Conservation (phyloP, 2,888 invertebrate species). For the Blastobasis lacticolella region DNA sequence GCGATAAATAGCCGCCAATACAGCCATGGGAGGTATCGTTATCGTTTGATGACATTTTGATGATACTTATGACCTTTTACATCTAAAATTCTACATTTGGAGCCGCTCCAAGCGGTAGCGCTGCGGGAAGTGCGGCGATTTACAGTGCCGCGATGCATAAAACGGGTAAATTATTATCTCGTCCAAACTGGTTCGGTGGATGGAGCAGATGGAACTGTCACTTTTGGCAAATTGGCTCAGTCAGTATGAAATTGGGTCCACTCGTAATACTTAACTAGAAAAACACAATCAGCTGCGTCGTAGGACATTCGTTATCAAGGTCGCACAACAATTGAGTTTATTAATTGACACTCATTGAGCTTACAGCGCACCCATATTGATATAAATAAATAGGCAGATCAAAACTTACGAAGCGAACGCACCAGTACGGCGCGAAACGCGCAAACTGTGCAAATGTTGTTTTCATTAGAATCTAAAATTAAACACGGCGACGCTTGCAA, state of each 20-base stretch:
- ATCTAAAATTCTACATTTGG: slow-evolving; percentile 2
- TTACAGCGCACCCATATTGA: slow-evolving; percentile 22
- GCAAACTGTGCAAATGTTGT: not conserved
- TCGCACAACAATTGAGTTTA: slow-evolving; percentile 39
- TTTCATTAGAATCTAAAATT: not conserved
- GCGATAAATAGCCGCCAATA: slow-evolving; percentile 39
- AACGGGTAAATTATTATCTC: slow-evolving; percentile 7
- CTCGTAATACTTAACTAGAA: slow-evolving; percentile 25
- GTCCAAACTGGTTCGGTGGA: slow-evolving; percentile 5
- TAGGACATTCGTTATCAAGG: slow-evolving; percentile 39
- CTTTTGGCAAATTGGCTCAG: not conserved
- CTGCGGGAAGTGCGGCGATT: not conserved
- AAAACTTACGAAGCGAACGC: slow-evolving; percentile 21
- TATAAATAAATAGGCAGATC: slow-evolving; percentile 27
- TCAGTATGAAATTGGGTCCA: slow-evolving; percentile 15
- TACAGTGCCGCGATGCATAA: not conserved
- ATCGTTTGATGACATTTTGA: slow-evolving; percentile 9
- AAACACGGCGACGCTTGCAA: not conserved
- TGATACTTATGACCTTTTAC: slow-evolving; percentile 7
- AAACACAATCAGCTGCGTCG: slow-evolving; percentile 32
- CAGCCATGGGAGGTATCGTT: slow-evolving; percentile 26
- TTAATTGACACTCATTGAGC: slow-evolving; percentile 40
- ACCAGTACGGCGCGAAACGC: slow-evolving; percentile 6
- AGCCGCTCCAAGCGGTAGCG: slow-evolving; percentile 1
- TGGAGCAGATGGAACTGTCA: not conserved